Percentiles rank a stretch among this genome's conserved stretches.
These are phyloP conservation scores for Apamea anceps DNA, from an alignment of 2,888 invertebrate genomes.

Conservation along the genomic window DNA sequence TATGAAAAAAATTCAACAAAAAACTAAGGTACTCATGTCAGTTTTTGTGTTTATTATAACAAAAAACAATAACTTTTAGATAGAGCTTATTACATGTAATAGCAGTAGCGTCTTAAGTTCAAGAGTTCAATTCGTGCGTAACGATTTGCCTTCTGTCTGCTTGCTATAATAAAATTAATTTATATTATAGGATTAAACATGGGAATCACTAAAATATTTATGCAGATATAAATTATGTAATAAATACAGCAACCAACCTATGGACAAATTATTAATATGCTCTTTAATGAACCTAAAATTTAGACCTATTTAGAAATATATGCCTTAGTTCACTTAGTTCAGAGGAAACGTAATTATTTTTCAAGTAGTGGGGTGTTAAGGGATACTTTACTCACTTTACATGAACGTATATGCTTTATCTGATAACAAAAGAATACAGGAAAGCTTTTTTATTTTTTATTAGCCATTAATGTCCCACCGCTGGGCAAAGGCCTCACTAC, in stretches of 20 bases:
- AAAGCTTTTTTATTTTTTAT: background rate
- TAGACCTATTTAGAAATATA: background rate
- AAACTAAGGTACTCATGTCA: slow-evolving; percentile 3
- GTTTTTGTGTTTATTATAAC: slow-evolving; percentile 22
- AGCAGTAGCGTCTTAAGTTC: slow-evolving; percentile 54
- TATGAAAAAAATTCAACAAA: background rate
- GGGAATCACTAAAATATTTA: background rate
- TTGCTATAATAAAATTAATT: slow-evolving; percentile 34
- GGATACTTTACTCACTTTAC: background rate
- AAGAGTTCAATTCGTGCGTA: slow-evolving; percentile 53
- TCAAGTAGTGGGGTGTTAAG: rapidly evolving
- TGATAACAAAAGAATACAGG: no score
- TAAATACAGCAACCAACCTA: background rate
- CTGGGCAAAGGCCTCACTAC: no score
- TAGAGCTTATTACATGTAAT: slow-evolving; percentile 43
- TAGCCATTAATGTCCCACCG: no score
- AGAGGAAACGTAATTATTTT: background rate
- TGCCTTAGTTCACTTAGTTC: background rate
- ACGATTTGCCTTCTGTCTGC: slow-evolving; percentile 47
- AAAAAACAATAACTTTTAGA: slow-evolving; percentile 27
- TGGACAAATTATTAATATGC: background rate
- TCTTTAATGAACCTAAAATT: background rate
- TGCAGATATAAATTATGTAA: background rate
- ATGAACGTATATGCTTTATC: background rate
- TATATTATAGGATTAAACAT: slow-evolving; percentile 14